These are phyloP conservation scores for Calliopsis andreniformis DNA, from an alignment of 1,140 invertebrate species.

Conservation along the genomic window DNA sequence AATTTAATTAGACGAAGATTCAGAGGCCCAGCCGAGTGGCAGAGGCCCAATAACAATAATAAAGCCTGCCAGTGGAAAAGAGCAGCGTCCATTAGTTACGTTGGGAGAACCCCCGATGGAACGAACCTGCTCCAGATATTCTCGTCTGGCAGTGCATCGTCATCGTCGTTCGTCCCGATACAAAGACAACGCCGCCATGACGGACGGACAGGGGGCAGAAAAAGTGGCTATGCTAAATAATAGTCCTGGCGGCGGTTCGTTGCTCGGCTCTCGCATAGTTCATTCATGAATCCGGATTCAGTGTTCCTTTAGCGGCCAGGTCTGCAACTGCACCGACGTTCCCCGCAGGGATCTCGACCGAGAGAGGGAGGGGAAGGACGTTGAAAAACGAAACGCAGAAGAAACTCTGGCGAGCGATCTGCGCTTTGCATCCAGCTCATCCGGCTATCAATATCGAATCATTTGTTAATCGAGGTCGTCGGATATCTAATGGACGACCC, in stretches of 20 bases:
- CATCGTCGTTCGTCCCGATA: slow-evolving; percentile 75
- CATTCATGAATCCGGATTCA: slow-evolving; percentile 75
- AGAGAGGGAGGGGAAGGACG: neutral
- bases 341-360: neutral
- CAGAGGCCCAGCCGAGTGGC: slow-evolving; percentile 34
- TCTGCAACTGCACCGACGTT: slow-evolving; percentile 26
- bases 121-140: slow-evolving; percentile 71
- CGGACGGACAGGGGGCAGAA: slow-evolving; percentile 59
- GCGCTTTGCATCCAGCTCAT: neutral
- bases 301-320: slow-evolving; percentile 59
- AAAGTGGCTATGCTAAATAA: slow-evolving; percentile 81
- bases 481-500: too few relatives aligned
- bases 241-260: slow-evolving; percentile 69
- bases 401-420: slow-evolving; percentile 5
- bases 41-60: slow-evolving; percentile 77
- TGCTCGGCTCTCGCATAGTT: slow-evolving; percentile 69
- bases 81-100: slow-evolving; percentile 75
- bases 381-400: slow-evolving; percentile 31
- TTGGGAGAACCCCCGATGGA: slow-evolving; percentile 48
- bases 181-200: slow-evolving; percentile 77
- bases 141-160: slow-evolving; percentile 73
- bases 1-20: slow-evolving; percentile 45
- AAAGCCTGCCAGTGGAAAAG: slow-evolving; percentile 70
- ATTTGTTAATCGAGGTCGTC: neutral
- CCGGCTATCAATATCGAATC: neutral